Conservation (phyloP, 2,888 invertebrate species). For the Pecten maximus region DNA sequence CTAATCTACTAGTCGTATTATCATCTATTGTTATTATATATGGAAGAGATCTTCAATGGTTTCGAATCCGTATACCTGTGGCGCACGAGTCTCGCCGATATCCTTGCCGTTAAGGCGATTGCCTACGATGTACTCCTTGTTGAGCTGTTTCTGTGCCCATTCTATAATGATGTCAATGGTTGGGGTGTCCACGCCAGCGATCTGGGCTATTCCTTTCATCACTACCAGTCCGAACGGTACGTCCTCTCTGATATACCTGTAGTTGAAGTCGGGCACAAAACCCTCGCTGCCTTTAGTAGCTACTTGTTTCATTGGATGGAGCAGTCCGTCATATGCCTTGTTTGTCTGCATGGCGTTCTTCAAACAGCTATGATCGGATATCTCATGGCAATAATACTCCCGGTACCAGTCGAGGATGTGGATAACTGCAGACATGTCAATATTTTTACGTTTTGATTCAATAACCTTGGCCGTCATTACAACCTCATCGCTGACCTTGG, state of each 20-base stretch:
- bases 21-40: not conserved
- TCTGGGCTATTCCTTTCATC: constrained; percentile 70
- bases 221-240: constrained; percentile 72
- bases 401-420: constrained; percentile 71
- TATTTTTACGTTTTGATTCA: constrained; percentile 53
- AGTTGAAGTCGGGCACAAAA: constrained; percentile 70
- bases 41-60: constrained; percentile 66
- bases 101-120: constrained; percentile 68
- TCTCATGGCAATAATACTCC: constrained; percentile 64
- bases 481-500: constrained; percentile 70
- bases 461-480: constrained; percentile 68
- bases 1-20: no score
- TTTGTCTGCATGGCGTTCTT: constrained; percentile 66
- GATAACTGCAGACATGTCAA: constrained; percentile 68
- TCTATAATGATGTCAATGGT: constrained; percentile 67
- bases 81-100: constrained; percentile 65
- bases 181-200: constrained; percentile 70
- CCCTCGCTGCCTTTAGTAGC: constrained; percentile 56
- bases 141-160: constrained; percentile 71
- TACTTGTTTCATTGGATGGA: constrained; percentile 68
- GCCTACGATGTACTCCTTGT: constrained; percentile 70
- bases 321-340: constrained; percentile 69
- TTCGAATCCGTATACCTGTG: constrained; percentile 70
- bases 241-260: constrained; percentile 73
- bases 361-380: constrained; percentile 61